phyloP scores from a whole-genome alignment of 2,888 invertebrate genomes.

The Nomada fabriciana region DNA sequence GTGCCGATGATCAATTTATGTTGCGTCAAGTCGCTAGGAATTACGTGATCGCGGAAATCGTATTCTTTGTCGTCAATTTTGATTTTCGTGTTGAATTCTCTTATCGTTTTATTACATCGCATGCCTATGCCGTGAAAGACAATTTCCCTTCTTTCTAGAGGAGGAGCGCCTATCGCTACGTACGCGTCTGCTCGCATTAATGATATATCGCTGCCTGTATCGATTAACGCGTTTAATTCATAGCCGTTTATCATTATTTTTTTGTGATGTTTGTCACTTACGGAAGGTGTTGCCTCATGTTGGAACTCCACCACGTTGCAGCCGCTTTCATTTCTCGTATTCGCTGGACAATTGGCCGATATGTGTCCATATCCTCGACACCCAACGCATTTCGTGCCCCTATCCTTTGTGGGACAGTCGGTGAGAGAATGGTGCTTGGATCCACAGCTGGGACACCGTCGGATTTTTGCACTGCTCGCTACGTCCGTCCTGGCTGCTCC shows the following conservation, averaged over 20 bases:
- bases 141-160: background rate
- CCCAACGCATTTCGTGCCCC: slow-evolving; percentile 2
- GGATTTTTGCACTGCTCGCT: background rate
- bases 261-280: background rate
- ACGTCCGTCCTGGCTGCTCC: background rate
- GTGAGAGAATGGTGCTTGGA: background rate
- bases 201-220: slow-evolving; percentile 12
- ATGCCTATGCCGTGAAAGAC: slow-evolving; percentile 9
- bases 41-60: background rate
- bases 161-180: background rate
- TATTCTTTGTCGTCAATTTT: background rate
- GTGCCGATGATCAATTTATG: slow-evolving; percentile 15
- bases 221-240: background rate
- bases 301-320: background rate
- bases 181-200: background rate
- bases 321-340: background rate
- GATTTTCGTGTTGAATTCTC: slow-evolving; percentile 2
- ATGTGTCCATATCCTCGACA: slow-evolving; percentile 7
- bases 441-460: slow-evolving; percentile 3
- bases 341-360: slow-evolving; percentile 1
- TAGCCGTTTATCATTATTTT: background rate
- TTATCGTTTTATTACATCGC: background rate
- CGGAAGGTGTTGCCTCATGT: background rate
- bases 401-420: slow-evolving; percentile 1
- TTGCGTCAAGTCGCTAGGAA: slow-evolving; percentile 6